Conservation (phyloP, 1,140 invertebrate genomes). For the Choristoneura fumiferana region DNA sequence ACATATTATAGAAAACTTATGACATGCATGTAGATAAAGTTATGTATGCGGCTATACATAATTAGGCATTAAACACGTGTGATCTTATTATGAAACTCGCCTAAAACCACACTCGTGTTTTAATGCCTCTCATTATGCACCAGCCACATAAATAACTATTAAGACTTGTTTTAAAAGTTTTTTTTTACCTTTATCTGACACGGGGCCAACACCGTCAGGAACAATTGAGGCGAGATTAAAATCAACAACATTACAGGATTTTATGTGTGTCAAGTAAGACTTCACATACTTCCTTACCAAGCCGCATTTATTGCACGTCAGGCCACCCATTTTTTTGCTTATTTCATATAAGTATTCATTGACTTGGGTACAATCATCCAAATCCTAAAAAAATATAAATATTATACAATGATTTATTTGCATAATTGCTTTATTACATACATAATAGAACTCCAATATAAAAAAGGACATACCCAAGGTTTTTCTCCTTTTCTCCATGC, state of each 20-base stretch:
- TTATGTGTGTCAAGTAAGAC: conserved; percentile 7
- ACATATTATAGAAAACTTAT: too few relatives aligned
- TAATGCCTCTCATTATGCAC: too few relatives aligned
- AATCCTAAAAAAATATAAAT: conserved; percentile 72
- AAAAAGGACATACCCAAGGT: conserved; percentile 48
- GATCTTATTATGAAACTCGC: too few relatives aligned
- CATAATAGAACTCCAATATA: background rate
- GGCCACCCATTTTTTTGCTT: conserved; percentile 41
- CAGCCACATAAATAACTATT: too few relatives aligned
- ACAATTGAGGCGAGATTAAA: background rate
- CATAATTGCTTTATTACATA: too few relatives aligned
- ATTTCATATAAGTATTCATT: conserved; percentile 37
- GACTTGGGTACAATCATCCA: conserved; percentile 57
- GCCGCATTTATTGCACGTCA: conserved; percentile 16
- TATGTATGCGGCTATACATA: too few relatives aligned
- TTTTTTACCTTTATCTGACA: background rate
- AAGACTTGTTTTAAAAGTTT: too few relatives aligned
- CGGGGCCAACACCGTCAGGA: background rate
- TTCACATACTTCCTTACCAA: conserved; percentile 15
- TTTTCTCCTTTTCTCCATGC: conserved; percentile 68
- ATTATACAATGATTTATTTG: too few relatives aligned
- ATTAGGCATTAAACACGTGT: too few relatives aligned
- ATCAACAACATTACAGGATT: background rate
- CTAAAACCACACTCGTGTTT: too few relatives aligned
- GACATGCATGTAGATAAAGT: too few relatives aligned